Conservation (phyloP, 2,113 vertebrate species). For the Vicugna pacos region DNA sequence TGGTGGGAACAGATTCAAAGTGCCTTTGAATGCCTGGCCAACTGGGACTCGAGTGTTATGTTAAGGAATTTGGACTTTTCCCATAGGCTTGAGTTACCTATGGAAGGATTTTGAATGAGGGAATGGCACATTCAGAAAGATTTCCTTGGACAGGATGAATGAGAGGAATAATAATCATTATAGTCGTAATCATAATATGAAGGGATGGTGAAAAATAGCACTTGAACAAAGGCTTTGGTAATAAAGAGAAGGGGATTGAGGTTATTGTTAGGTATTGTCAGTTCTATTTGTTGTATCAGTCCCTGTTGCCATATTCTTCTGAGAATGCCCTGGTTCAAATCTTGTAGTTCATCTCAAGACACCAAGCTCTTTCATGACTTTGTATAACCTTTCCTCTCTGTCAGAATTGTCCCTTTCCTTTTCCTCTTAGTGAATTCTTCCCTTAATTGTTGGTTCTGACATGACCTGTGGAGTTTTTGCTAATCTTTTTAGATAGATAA, state of each 20-base stretch:
- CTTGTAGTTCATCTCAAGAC: neutral
- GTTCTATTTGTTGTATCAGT: constrained; percentile 24
- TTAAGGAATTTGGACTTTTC: constrained; percentile 42
- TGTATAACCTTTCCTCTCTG: constrained; percentile 56
- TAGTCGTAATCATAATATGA: constrained; percentile 10
- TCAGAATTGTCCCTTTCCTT: neutral
- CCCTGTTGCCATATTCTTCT: neutral
- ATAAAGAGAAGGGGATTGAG: neutral
- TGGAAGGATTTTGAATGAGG: constrained; percentile 33
- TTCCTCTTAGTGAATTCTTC: constrained; percentile 23
- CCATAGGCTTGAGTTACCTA: constrained; percentile 31
- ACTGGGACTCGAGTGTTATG: neutral
- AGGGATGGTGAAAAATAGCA: constrained; percentile 46
- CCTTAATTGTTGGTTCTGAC: constrained; percentile 18
- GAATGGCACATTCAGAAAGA: constrained; percentile 41
- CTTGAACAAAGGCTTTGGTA: constrained; percentile 42
- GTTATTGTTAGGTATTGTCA: constrained; percentile 25
- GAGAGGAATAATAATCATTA: neutral
- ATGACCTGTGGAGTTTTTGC: constrained; percentile 37
- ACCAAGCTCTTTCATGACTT: neutral
- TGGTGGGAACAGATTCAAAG: constrained; percentile 44
- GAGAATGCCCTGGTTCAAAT: neutral
- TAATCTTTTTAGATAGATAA: neutral
- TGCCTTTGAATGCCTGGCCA: constrained; percentile 49
- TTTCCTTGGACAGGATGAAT: constrained; percentile 47